phyloP scores from a whole-genome alignment of 2,113 vertebrate genomes.

The Nesogale talazaci region DNA sequence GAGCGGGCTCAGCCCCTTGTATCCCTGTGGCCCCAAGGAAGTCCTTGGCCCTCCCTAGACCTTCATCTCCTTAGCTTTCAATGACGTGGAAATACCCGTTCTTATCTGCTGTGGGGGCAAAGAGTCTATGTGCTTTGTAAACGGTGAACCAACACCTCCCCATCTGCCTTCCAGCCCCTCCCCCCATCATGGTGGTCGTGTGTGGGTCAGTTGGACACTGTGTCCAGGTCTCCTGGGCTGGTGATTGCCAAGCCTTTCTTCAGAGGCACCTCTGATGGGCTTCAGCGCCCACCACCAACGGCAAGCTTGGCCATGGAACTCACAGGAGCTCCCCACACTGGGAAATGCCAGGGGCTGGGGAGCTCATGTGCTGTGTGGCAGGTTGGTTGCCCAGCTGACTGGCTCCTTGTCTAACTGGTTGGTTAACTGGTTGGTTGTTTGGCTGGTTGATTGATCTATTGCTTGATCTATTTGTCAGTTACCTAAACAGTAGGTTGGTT shows the following conservation, averaged over 20 bases:
- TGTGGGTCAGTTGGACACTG: too few relatives aligned
- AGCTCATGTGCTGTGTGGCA: neutral
- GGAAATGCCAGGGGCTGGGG: neutral
- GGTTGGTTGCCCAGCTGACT: neutral
- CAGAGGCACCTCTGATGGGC: neutral
- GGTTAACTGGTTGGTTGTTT: neutral
- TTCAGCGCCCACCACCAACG: neutral
- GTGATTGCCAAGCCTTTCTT: neutral
- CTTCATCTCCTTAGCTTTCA: neutral
- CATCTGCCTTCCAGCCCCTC: too few relatives aligned
- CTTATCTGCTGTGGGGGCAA: neutral
- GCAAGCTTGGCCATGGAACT: neutral
- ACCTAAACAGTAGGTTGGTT: neutral
- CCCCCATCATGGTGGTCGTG: too few relatives aligned
- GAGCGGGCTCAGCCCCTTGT: neutral
- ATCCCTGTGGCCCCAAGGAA: neutral
- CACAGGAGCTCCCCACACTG: neutral
- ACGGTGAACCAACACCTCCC: neutral
- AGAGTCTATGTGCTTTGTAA: neutral
- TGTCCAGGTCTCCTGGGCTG: neutral
- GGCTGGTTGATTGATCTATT: neutral
- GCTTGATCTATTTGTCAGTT: neutral
- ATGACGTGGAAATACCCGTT: neutral
- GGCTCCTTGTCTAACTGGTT: too few relatives aligned
- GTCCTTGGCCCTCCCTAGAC: neutral